Base-by-base conservation (phyloP, 1,140 invertebrate species). In the Drosophila tropicalis region DNA sequence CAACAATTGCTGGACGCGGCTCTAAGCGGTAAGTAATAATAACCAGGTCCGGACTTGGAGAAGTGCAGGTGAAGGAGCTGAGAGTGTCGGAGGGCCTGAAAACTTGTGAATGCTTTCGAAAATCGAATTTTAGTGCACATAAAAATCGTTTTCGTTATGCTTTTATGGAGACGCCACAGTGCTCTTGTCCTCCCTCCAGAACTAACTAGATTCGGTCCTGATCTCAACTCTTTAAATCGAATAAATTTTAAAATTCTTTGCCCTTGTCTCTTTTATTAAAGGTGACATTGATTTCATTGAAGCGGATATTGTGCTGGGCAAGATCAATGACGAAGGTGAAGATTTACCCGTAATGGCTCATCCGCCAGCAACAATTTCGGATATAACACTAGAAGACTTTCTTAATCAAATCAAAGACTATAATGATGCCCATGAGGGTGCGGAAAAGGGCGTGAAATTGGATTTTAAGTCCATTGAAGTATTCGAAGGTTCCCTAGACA, bases 391-490 rank as follows among this genome's bases (percentile, higher is more conserved):
- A 1, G 93, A 95, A 6, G 93, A 95, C 4, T 98, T 98, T 92
- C 83, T 98, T 1, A 72, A 92, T 7, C 92, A 92, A 15, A 94
- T 96, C 6, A 86, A 93, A 2, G 91, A 92, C 4, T 93, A 92
- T 70, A 93, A 95, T 83, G 83, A 82, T 10, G 60, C 54, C 0
- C 67, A 74, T 64, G 64, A 57, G 56, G 85, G 76, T n/a, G 70
- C 67, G 68, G 90, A 80, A 75, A 96, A 96, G 82, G 97, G 97
- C 1, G 94, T 98, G 2, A 98, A 98, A 91, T 92, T 98, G 1
- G 97, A 98, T 90, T 98, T 99, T 79, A 98, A 98, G 91, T 94
- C 94, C 0, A 95, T 95, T 22, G 95, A 96, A 62, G 96, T 96
- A 9, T 96, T 97, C 71, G 94, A 95, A 62, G 93, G 93, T 12